Evolutionary conservation across 2,888 invertebrate genomes (phyloP).

Genomic region (Deladenus siricidicola): DNA sequence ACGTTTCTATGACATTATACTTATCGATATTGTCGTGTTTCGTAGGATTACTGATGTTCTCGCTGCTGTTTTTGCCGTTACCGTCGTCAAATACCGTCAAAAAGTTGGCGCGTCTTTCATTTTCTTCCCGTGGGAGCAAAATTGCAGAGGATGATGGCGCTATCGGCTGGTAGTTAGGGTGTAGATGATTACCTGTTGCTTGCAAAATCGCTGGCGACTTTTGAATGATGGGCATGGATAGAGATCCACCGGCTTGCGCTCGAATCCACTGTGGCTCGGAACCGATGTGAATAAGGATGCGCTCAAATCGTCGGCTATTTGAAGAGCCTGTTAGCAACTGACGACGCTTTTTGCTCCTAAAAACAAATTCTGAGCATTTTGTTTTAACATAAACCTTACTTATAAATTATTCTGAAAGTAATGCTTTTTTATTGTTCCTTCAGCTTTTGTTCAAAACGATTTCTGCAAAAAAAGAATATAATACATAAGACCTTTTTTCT

Average conservation of each 20-base stretch:
- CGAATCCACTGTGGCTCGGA: slow-evolving; percentile 38
- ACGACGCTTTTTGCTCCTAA: slow-evolving; percentile 39
- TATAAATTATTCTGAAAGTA: too few relatives aligned
- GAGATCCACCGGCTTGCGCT: slow-evolving; percentile 10
- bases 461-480: neutral
- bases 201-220: neutral
- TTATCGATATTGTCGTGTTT: too few relatives aligned
- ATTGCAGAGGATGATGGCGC: neutral
- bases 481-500: too few relatives aligned
- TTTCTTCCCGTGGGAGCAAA: too few relatives aligned
- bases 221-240: slow-evolving; percentile 3
- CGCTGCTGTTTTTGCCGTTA: too few relatives aligned
- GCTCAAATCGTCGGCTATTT: slow-evolving; percentile 63
- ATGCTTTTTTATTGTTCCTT: too few relatives aligned
- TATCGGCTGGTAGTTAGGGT: neutral
- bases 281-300: slow-evolving; percentile 37
- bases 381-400: neutral
- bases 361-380: neutral
- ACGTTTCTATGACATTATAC: too few relatives aligned
- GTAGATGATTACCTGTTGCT: neutral
- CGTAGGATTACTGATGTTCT: too few relatives aligned
- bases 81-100: too few relatives aligned
- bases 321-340: slow-evolving; percentile 66
- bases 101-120: too few relatives aligned
- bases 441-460: too few relatives aligned